Percentiles rank a stretch among this genome's conserved stretches.
phyloP scores from a whole-genome alignment of 2,797 vertebrate species.

The Aselliscus stoliczkanus region DNA sequence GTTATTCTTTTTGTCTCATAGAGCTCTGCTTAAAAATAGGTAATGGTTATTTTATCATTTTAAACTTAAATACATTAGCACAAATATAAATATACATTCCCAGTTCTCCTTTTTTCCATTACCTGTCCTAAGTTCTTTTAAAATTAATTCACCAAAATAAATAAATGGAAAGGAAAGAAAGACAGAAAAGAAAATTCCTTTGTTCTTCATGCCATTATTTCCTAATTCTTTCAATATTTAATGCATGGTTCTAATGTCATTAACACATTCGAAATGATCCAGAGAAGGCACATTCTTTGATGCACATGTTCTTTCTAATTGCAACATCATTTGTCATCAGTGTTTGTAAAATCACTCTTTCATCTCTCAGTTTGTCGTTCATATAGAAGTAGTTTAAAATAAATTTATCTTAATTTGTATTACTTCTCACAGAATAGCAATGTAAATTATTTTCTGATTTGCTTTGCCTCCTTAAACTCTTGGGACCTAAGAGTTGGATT shows the following conservation, averaged over 20 bases:
- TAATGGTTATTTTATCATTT: neutral
- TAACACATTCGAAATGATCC: slow-evolving; percentile 7
- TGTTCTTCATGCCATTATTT: neutral
- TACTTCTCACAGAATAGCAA: slow-evolving; percentile 14
- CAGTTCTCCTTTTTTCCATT: neutral
- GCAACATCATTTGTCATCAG: slow-evolving; percentile 5
- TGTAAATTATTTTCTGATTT: neutral
- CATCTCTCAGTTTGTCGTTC: slow-evolving; percentile 38
- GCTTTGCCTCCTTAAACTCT: neutral
- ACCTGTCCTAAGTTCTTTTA: neutral
- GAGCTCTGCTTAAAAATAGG: neutral
- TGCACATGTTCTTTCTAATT: slow-evolving; percentile 27
- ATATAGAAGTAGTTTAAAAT: slow-evolving; percentile 29
- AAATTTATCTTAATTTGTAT: slow-evolving; percentile 27
- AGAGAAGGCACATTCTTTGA: slow-evolving; percentile 2
- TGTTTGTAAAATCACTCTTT: slow-evolving; percentile 36
- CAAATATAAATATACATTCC: neutral
- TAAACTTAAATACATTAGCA: neutral
- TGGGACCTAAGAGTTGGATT: neutral
- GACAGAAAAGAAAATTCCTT: neutral
- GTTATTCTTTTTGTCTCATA: neutral
- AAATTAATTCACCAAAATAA: neutral
- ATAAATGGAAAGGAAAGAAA: neutral
- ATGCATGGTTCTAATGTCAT: neutral
- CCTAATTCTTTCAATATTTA: neutral